phyloP scores from a whole-genome alignment of 2,113 vertebrate genomes.

The Garra rufa region DNA sequence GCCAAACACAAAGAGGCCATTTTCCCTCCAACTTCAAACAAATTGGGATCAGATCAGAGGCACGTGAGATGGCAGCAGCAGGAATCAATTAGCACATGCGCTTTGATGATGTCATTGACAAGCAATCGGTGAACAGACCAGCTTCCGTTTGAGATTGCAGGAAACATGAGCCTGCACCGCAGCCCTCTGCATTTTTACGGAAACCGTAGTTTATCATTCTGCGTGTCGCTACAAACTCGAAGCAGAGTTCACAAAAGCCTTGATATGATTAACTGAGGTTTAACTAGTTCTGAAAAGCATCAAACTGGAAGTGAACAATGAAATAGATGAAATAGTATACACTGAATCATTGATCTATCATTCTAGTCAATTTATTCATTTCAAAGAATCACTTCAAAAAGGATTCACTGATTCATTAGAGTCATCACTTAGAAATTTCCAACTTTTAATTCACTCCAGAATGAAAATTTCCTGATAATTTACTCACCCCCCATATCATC shows the following conservation, averaged over 20 bases:
- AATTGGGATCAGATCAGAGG: slow-evolving; percentile 34
- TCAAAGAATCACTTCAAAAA: not conserved
- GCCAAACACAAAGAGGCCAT: slow-evolving; percentile 38
- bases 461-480: too few relatives aligned
- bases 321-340: not conserved
- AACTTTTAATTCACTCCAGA: not conserved
- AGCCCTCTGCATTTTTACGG: slow-evolving; percentile 36
- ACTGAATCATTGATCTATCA: too few relatives aligned
- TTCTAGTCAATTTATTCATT: not conserved
- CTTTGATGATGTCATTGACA: slow-evolving; percentile 83
- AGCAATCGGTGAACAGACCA: slow-evolving; percentile 70
- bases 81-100: slow-evolving; percentile 78
- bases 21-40: slow-evolving; percentile 32
- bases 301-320: not conserved
- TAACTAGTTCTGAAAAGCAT: not conserved
- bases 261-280: not conserved
- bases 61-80: slow-evolving; percentile 65
- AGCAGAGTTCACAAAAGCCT: not conserved
- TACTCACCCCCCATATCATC: too few relatives aligned
- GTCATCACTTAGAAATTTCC: not conserved
- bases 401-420: not conserved
- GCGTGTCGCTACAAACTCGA: not conserved
- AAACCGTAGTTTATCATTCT: slow-evolving; percentile 45
- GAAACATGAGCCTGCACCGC: slow-evolving; percentile 65
- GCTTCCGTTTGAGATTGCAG: slow-evolving; percentile 72